These are phyloP conservation scores for Lathronympha strigana DNA, from an alignment of 2,888 invertebrate genomes.

Conservation along the genomic window DNA sequence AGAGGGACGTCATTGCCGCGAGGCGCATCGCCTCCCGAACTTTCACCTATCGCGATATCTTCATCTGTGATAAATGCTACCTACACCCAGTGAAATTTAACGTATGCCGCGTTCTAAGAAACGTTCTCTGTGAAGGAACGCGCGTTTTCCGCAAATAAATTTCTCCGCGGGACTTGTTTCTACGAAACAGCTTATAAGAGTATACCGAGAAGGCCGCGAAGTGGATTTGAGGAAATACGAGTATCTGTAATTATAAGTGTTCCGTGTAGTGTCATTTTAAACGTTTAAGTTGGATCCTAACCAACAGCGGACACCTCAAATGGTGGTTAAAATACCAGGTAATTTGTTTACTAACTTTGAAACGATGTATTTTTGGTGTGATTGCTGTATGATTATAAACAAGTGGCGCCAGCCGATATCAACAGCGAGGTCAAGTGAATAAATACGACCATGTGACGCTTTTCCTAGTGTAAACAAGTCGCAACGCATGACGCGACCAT, in stretches of 20 bases:
- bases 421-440: slow-evolving; percentile 47
- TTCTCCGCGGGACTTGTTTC: slow-evolving; percentile 79
- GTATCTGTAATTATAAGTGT: slow-evolving; percentile 79
- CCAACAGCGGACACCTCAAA: slow-evolving; percentile 75
- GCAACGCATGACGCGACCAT: slow-evolving; percentile 4
- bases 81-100: slow-evolving; percentile 77
- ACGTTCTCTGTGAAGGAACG: slow-evolving; percentile 69
- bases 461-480: slow-evolving; percentile 18
- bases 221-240: slow-evolving; percentile 82
- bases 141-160: slow-evolving; percentile 80
- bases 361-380: not conserved
- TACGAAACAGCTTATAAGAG: slow-evolving; percentile 81
- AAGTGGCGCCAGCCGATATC: slow-evolving; percentile 50
- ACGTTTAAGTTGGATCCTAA: slow-evolving; percentile 84
- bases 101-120: slow-evolving; percentile 77
- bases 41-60: slow-evolving; percentile 80
- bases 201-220: slow-evolving; percentile 81
- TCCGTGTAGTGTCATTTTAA: slow-evolving; percentile 70
- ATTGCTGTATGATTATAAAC: slow-evolving; percentile 9
- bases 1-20: slow-evolving; percentile 63
- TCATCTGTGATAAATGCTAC: slow-evolving; percentile 76
- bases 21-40: slow-evolving; percentile 66
- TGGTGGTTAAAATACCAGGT: slow-evolving; percentile 84
- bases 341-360: slow-evolving; percentile 48
- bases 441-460: slow-evolving; percentile 37